Evolutionary conservation across 35 echinoderm and acorn worm genomes (phyloP).

Genomic region (Eucidaris tribuloides): DNA sequence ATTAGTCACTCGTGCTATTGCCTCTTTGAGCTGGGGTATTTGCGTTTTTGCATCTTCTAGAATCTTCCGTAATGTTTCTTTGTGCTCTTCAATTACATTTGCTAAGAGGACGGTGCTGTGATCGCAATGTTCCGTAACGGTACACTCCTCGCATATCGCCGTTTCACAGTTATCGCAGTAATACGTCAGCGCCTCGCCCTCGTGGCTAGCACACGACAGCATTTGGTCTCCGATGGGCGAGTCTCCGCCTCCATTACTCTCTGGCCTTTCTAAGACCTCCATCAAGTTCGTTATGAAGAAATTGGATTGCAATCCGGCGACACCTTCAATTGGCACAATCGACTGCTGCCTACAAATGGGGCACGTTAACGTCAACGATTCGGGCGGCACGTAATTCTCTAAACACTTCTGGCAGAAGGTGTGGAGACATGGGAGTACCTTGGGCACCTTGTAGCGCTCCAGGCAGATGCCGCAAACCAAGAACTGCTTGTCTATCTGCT

Average conservation of each 20-base stretch:
- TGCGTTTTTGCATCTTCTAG: slow-evolving; percentile 83
- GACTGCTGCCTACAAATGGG: slow-evolving; percentile 92
- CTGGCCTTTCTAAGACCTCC: slow-evolving; percentile 95
- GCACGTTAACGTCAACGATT: slow-evolving; percentile 82
- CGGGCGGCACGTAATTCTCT: slow-evolving; percentile 89
- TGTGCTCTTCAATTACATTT: slow-evolving; percentile 93
- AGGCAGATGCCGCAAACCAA: slow-evolving; percentile 95
- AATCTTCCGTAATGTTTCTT: slow-evolving; percentile 67
- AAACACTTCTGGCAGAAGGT: slow-evolving; percentile 99
- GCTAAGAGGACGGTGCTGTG: slow-evolving; percentile 75
- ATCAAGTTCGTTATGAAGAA: slow-evolving; percentile 99
- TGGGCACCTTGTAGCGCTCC: slow-evolving; percentile 87
- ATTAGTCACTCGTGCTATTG: slow-evolving; percentile 57
- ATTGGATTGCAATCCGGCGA: slow-evolving; percentile 84
- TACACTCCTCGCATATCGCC: slow-evolving; percentile 84
- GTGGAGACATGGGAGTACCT: slow-evolving; percentile 94
- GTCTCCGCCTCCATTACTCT: slow-evolving; percentile 77
- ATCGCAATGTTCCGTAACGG: slow-evolving; percentile 82
- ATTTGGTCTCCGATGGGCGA: slow-evolving; percentile 29
- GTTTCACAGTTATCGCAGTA: slow-evolving; percentile 95
- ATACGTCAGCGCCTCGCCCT: slow-evolving; percentile 73
- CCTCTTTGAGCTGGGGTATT: slow-evolving; percentile 81
- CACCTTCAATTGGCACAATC: slow-evolving; percentile 86
- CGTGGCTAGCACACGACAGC: slow-evolving; percentile 60
- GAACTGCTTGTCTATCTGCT: slow-evolving; percentile 99